A percentile compares a stretch with the other conserved stretches of the same genome.
These are phyloP conservation scores for Taphrorychus bicolor DNA, from an alignment of 2,888 invertebrate genomes.

Conservation along the genomic window DNA sequence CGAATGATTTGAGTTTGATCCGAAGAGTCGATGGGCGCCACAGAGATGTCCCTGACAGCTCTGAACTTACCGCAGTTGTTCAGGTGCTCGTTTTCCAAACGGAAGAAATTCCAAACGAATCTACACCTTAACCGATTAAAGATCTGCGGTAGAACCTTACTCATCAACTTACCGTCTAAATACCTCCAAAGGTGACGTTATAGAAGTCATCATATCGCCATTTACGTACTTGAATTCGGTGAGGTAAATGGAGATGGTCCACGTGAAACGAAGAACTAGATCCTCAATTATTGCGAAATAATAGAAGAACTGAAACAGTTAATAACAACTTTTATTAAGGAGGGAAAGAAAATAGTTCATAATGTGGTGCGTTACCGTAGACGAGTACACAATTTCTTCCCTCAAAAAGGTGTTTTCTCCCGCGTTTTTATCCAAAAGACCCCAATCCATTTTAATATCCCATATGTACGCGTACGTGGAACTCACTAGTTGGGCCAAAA, in stretches of 20 bases:
- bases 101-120: constrained; percentile 91
- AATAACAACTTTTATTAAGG: no score
- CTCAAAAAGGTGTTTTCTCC: constrained; percentile 79
- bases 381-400: constrained; percentile 82
- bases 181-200: constrained; percentile 73
- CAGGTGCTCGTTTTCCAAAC: constrained; percentile 87
- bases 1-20: constrained; percentile 74
- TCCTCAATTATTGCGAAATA: constrained; percentile 86
- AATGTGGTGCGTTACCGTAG: no score
- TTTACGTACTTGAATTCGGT: constrained; percentile 70
- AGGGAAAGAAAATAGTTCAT: no score
- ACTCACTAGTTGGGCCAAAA: constrained; percentile 71
- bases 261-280: constrained; percentile 77
- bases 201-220: constrained; percentile 71
- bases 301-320: constrained; percentile 69
- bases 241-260: constrained; percentile 76
- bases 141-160: no score
- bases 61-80: constrained; percentile 91
- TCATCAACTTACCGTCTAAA: constrained; percentile 61
- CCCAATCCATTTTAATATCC: constrained; percentile 93
- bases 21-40: constrained; percentile 77
- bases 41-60: constrained; percentile 85
- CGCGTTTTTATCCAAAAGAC: constrained; percentile 75
- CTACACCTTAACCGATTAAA: constrained; percentile 41
- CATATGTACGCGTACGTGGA: constrained; percentile 83